A percentile compares a stretch with the other conserved stretches of the same genome.
Evolutionary conservation across 2,113 vertebrate genomes (phyloP).

Genomic region (Phodopus roborovskii): DNA sequence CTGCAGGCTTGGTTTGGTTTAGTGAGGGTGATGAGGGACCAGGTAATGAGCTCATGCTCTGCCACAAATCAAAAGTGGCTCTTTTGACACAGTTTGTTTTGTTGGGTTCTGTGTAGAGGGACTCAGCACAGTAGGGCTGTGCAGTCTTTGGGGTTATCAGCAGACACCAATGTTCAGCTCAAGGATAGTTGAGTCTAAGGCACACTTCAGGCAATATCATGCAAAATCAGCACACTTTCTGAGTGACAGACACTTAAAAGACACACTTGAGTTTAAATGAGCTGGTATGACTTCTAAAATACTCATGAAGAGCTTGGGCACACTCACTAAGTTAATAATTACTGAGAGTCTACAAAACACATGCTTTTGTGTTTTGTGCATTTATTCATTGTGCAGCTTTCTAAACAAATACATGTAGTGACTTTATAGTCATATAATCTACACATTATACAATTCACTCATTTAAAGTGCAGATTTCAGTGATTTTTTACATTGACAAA

Average conservation of each 20-base stretch:
- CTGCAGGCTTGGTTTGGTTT: not conserved
- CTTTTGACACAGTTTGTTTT: not conserved
- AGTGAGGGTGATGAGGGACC: not conserved
- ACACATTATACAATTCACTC: not conserved
- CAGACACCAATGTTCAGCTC: not conserved
- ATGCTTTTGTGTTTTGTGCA: not conserved
- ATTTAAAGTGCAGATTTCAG: not conserved
- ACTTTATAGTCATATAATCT: not conserved
- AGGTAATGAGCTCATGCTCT: not conserved
- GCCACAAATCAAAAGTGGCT: not conserved
- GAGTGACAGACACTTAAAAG: not conserved
- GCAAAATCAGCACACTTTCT: not conserved
- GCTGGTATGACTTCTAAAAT: slow-evolving; percentile 34
- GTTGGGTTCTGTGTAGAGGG: not conserved
- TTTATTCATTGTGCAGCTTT: not conserved
- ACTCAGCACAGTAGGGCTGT: not conserved
- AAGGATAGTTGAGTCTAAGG: not conserved
- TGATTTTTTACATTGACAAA: not conserved
- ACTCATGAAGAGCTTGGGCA: not conserved
- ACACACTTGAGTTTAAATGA: slow-evolving; percentile 46
- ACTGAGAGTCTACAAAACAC: not conserved
- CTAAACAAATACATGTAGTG: not conserved
- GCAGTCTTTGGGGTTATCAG: not conserved
- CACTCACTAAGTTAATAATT: slow-evolving; percentile 4
- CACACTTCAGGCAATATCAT: not conserved